Percentiles rank a stretch among this genome's conserved stretches.
These are phyloP conservation scores for Sebastes ruberrimus DNA, from an alignment of 2,797 vertebrate genomes.

Conservation along the genomic window DNA sequence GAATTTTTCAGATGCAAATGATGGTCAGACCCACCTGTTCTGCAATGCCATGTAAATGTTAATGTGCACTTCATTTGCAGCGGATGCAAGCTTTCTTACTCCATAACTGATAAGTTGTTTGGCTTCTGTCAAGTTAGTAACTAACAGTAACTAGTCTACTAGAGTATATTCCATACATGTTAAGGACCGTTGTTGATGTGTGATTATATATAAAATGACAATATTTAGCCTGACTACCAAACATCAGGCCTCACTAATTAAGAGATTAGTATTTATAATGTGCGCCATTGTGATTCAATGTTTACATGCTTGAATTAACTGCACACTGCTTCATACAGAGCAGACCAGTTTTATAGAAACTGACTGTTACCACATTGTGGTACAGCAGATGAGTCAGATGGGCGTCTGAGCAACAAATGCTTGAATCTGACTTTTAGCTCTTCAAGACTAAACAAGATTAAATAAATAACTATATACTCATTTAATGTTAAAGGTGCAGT, in stretches of 20 bases:
- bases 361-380: neutral
- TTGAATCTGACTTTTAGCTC: neutral
- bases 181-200: neutral
- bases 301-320: neutral
- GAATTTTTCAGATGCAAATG: neutral
- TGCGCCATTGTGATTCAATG: neutral
- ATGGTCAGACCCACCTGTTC: neutral
- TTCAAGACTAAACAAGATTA: neutral
- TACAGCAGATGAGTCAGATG: neutral
- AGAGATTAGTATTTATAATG: neutral
- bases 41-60: neutral
- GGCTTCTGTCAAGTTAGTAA: neutral
- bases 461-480: neutral
- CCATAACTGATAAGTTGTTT: neutral
- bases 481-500: neutral
- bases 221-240: neutral
- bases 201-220: neutral
- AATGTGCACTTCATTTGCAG: neutral
- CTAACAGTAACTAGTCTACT: neutral
- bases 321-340: neutral
- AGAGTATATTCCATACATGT: neutral
- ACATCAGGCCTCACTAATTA: neutral
- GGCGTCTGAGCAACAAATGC: neutral
- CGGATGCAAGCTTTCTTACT: neutral
- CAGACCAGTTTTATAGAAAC: neutral